Percentiles rank a stretch among this genome's conserved stretches.
Evolutionary conservation across 2,888 invertebrate species (phyloP).

Genomic region (Cabera pusaria): DNA sequence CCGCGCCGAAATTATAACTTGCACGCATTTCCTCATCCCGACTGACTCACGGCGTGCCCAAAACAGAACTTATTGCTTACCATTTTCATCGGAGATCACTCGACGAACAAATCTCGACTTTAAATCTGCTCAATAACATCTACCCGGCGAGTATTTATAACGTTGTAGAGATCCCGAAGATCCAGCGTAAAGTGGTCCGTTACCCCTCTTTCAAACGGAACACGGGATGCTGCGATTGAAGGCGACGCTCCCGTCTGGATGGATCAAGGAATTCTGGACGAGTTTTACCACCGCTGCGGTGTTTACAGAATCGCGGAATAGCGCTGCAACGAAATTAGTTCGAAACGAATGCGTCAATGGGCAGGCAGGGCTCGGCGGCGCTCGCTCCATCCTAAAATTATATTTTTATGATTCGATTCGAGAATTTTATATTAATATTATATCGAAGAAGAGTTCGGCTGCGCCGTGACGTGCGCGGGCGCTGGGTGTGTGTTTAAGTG

Average conservation of each 20-base stretch:
- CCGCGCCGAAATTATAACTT: slow-evolving; percentile 75
- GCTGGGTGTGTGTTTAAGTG: slow-evolving; percentile 37
- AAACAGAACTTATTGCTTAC: slow-evolving; percentile 79
- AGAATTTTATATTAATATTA: slow-evolving; percentile 75
- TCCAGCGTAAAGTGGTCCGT: slow-evolving; percentile 38
- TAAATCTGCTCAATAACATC: slow-evolving; percentile 28
- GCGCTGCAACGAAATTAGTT: slow-evolving; percentile 82
- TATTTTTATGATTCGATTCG: slow-evolving; percentile 77
- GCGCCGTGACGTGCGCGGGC: slow-evolving; percentile 61
- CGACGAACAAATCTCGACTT: slow-evolving; percentile 35
- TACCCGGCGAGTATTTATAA: slow-evolving; percentile 32
- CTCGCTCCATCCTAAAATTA: slow-evolving; percentile 67
- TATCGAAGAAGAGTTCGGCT: slow-evolving; percentile 53
- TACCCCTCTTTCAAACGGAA: slow-evolving; percentile 10
- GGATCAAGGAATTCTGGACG: slow-evolving; percentile 55
- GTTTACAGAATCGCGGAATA: slow-evolving; percentile 82
- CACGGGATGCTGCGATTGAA: slow-evolving; percentile 29
- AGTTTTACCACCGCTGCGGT: slow-evolving; percentile 59
- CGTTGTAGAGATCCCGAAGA: slow-evolving; percentile 43
- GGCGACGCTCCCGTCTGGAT: slow-evolving; percentile 38
- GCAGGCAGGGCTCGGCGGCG: slow-evolving; percentile 59
- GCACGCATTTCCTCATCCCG: slow-evolving; percentile 80
- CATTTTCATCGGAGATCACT: slow-evolving; percentile 35
- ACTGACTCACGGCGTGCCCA: slow-evolving; percentile 75
- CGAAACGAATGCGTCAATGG: slow-evolving; percentile 80